Base-by-base conservation (phyloP, 2,797 vertebrate genomes). In the Scyliorhinus canicula region DNA sequence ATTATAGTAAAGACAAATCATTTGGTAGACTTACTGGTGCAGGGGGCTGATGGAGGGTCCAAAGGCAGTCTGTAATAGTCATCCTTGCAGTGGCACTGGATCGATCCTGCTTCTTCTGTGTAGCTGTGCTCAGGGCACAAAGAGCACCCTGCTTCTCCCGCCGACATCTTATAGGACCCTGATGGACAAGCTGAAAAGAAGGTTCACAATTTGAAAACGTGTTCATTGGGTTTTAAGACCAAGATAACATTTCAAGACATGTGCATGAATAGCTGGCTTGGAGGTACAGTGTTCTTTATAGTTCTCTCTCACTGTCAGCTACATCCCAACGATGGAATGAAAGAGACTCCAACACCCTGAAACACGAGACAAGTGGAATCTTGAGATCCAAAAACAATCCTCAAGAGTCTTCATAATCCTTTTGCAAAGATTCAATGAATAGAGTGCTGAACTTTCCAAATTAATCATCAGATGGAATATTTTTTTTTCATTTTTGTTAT, bases 161-260 rank as follows among this genome's bases (percentile, higher is more conserved):
- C 98, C 3, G 98, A 99, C 97, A 98, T 98, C 97, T 99, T 99
- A 96, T 99, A 99, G 95, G 98, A 98, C 1, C 98, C 98, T 0
- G 97, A 96, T 1, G 98, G 98, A 95, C 99, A 99, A 0, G 98
- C 99, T 99, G 97, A 35, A 95, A 88, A 60, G 95, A 95, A 95
- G 96, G 31, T 74, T 55, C 44, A 74, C 65, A 94, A 50, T 19
- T 50, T 94, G 47, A 94, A 74, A 16, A 44, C 12, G 86, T 57
- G 8, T n/a, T 90, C 79, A 5, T 82, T 82, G 77, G 74, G 40
- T 4, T 47, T 82, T 82, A 47, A 24, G 44, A 47, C 6, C 8
- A 21, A 47, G 44, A 47, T 9, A 82, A 82, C 24, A 82, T 47
- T 26, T 7, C 0, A 44, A 24, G 35, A 12, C 52, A 12, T 88